These are phyloP conservation scores for Bubalus kerabau DNA, from an alignment of 2,113 vertebrate genomes.

Conservation along the genomic window DNA sequence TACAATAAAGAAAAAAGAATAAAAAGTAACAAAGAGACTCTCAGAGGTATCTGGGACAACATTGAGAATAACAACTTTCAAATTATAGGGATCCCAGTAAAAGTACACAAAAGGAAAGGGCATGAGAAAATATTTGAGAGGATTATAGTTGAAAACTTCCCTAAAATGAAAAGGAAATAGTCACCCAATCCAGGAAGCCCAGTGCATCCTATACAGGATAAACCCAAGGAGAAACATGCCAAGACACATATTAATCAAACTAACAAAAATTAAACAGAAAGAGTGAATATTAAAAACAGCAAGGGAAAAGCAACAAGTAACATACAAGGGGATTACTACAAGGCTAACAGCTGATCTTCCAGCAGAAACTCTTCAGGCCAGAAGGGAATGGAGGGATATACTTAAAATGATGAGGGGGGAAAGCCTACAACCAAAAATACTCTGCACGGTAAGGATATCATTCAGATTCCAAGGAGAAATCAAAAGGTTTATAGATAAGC, in stretches of 20 bases:
- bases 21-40: background rate
- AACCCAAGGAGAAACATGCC: background rate
- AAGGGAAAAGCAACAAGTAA: background rate
- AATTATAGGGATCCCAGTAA: background rate
- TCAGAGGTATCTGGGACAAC: background rate
- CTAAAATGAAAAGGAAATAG: background rate
- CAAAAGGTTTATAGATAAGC: background rate
- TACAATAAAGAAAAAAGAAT: background rate
- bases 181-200: background rate
- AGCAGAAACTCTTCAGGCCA: background rate
- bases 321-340: background rate
- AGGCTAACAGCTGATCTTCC: background rate
- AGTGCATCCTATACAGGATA: background rate
- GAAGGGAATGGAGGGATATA: background rate
- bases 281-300: background rate
- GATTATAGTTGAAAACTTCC: background rate
- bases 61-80: background rate
- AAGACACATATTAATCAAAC: background rate
- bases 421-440: background rate
- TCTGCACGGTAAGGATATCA: background rate
- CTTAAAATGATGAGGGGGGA: background rate
- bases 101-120: background rate
- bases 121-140: background rate
- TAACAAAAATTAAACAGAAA: background rate
- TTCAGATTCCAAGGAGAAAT: background rate